These are phyloP conservation scores for Oreochromis niloticus DNA, from an alignment of 2,113 vertebrate species.

Conservation along the genomic window DNA sequence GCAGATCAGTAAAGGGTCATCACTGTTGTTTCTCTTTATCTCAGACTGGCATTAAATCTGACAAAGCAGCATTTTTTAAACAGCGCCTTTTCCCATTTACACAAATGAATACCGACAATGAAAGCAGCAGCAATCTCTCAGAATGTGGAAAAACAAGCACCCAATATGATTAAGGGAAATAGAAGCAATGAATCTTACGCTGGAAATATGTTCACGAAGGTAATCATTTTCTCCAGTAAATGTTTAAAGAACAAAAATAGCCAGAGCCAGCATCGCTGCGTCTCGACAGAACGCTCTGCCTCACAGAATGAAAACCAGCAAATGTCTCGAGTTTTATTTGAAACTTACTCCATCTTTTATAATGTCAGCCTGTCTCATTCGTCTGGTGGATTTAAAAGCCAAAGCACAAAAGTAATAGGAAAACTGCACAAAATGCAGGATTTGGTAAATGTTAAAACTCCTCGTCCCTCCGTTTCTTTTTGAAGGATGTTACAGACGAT, in stretches of 20 bases:
- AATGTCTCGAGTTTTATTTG: slow-evolving; percentile 41
- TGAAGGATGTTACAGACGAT: not conserved
- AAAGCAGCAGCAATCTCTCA: not conserved
- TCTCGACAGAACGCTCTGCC: not conserved
- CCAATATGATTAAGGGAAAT: slow-evolving; percentile 15
- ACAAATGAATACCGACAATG: not conserved
- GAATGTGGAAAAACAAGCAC: not conserved
- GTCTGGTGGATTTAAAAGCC: not conserved
- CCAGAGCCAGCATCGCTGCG: not conserved
- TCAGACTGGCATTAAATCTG: not conserved
- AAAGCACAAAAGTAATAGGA: slow-evolving; percentile 11
- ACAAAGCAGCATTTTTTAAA: not conserved
- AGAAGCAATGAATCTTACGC: not conserved
- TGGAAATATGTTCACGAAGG: not conserved
- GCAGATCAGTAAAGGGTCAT: not conserved
- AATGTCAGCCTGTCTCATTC: not conserved
- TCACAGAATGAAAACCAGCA: not conserved
- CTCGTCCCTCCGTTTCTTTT: not conserved
- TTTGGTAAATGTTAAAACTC: slow-evolving; percentile 20
- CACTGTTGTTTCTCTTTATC: not conserved
- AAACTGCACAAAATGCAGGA: not conserved
- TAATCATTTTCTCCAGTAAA: not conserved
- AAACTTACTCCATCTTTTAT: slow-evolving; percentile 38
- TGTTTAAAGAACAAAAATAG: not conserved
- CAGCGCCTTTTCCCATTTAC: not conserved